Percentiles rank a stretch among this genome's conserved stretches.
phyloP scores from a whole-genome alignment of 1,140 invertebrate genomes.

The Portunus trituberculatus region DNA sequence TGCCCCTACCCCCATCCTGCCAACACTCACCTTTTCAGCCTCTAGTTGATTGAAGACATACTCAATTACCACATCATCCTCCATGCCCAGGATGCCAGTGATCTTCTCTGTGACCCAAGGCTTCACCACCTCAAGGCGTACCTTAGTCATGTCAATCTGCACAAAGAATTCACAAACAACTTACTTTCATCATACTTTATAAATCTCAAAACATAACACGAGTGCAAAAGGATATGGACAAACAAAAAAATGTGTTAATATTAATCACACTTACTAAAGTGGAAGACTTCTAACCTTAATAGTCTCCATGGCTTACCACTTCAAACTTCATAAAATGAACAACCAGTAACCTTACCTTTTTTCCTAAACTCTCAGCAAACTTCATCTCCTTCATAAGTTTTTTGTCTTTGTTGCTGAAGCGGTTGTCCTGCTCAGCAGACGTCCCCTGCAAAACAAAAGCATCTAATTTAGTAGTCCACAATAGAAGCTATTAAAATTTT shows the following conservation, averaged over 20 bases:
- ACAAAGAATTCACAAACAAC: slow-evolving; percentile 76
- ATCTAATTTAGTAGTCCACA: background rate
- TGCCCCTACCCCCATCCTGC: background rate
- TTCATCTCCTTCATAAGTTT: slow-evolving; percentile 99
- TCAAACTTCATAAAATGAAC: no score
- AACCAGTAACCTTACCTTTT: slow-evolving; percentile 86
- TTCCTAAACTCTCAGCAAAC: slow-evolving; percentile 94
- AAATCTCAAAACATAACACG: no score
- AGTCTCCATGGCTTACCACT: no score
- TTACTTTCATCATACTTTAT: no score
- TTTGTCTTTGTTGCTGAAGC: slow-evolving; percentile 99
- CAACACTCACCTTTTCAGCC: slow-evolving; percentile 86
- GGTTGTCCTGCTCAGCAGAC: slow-evolving; percentile 98
- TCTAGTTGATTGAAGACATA: slow-evolving; percentile 99
- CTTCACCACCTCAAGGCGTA: slow-evolving; percentile 98
- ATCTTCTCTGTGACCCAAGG: slow-evolving; percentile 99
- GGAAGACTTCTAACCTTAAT: no score
- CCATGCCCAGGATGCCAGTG: slow-evolving; percentile 96
- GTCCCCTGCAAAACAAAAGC: slow-evolving; percentile 88
- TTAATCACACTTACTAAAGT: no score
- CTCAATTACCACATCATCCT: slow-evolving; percentile 99
- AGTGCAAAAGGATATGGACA: no score
- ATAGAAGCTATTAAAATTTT: no score
- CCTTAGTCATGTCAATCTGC: slow-evolving; percentile 98
- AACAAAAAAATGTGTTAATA: no score